A percentile compares a stretch with the other conserved stretches of the same genome.
Conservation (phyloP, 2,888 invertebrate genomes). For the Cheiracanthium punctorium region DNA sequence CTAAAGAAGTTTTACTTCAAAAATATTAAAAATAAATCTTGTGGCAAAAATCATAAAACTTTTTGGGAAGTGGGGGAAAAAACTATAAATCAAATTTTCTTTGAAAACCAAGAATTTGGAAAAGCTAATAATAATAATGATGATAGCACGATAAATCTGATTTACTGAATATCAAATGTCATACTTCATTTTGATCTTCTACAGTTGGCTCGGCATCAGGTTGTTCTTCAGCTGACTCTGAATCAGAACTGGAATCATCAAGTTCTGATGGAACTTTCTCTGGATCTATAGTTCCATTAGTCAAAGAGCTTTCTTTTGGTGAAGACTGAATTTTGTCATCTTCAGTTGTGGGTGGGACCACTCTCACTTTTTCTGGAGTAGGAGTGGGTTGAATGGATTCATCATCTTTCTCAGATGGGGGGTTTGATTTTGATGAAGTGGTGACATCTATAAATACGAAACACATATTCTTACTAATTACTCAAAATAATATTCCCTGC, state of each 20-base stretch:
- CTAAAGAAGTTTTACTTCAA: too few species aligned
- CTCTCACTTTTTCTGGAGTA: conserved; percentile 37
- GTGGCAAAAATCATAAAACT: too few species aligned
- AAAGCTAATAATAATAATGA: too few species aligned
- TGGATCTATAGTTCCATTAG: conserved; percentile 36
- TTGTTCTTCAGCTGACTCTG: conserved; percentile 76
- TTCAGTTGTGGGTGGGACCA: conserved; percentile 17
- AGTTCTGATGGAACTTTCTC: conserved; percentile 70
- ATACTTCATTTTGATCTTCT: conserved; percentile 63
- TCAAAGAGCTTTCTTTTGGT: conserved; percentile 11
- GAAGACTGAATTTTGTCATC: conserved; percentile 5
- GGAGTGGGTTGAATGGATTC: conserved; percentile 32
- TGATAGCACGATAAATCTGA: too few species aligned
- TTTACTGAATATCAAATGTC: too few species aligned
- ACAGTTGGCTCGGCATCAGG: conserved; percentile 48
- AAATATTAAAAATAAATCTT: too few species aligned
- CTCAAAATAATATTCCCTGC: too few species aligned
- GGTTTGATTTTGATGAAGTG: conserved; percentile 29
- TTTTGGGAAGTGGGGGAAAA: too few species aligned
- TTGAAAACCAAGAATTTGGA: too few species aligned
- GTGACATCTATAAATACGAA: conserved; percentile 38
- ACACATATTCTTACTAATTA: too few species aligned
- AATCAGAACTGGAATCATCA: conserved; percentile 74
- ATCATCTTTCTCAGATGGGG: conserved; percentile 41
- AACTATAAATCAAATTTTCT: too few species aligned